These are phyloP conservation scores for Kryptolebias marmoratus DNA, from an alignment of 2,113 vertebrate genomes.

Conservation along the genomic window DNA sequence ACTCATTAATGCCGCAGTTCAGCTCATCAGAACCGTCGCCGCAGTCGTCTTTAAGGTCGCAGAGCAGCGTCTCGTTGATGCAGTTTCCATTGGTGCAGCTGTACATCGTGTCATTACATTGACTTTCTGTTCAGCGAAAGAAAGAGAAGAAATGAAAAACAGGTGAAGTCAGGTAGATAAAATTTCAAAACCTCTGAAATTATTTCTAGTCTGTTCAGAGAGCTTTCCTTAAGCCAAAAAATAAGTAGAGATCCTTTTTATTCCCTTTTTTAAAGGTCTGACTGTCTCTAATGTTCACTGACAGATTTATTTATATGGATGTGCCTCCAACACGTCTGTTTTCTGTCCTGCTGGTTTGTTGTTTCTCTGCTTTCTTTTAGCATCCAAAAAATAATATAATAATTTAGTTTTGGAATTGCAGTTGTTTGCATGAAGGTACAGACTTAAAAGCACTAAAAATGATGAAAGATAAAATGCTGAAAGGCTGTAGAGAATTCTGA, in stretches of 20 bases:
- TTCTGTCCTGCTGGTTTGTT: not conserved
- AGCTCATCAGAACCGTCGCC: constrained; percentile 89
- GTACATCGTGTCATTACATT: constrained; percentile 90
- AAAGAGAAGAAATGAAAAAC: constrained; percentile 14
- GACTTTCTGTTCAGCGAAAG: constrained; percentile 82
- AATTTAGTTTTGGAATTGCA: no score
- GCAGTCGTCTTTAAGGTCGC: constrained; percentile 90
- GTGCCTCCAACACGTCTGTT: no score
- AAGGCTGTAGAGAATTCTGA: no score
- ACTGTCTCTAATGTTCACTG: not conserved
- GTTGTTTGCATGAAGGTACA: no score
- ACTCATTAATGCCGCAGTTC: constrained; percentile 95
- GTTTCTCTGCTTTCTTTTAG: not conserved
- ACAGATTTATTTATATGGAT: not conserved
- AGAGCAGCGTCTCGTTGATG: constrained; percentile 87
- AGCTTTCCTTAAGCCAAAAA: not conserved
- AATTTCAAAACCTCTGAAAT: constrained; percentile 4
- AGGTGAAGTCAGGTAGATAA: constrained; percentile 2
- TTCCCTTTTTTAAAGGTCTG: not conserved
- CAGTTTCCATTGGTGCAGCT: constrained; percentile 89
- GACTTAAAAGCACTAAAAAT: no score
- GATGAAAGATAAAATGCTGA: no score
- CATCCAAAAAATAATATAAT: not conserved
- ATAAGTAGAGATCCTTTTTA: not conserved
- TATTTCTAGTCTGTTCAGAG: not conserved